Percentiles rank a stretch among this genome's conserved stretches.
These are phyloP conservation scores for Squalus acanthias DNA, from an alignment of 2,797 vertebrate genomes.

Conservation along the genomic window DNA sequence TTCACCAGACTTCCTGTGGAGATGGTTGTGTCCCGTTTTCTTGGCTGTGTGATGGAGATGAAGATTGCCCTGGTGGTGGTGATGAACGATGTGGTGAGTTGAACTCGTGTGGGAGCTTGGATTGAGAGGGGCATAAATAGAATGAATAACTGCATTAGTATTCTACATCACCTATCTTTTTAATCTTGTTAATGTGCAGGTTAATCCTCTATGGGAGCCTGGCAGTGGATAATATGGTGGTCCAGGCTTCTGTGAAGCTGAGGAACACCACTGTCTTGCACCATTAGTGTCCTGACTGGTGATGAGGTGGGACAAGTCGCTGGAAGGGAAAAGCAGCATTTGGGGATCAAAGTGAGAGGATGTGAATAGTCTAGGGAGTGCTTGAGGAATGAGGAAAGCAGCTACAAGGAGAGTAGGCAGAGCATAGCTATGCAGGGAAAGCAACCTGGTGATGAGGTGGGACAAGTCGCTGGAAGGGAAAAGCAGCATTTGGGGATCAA, in stretches of 20 bases:
- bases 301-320: background rate
- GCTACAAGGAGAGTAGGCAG: background rate
- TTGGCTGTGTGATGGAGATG: slow-evolving; percentile 61
- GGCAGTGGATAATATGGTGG: background rate
- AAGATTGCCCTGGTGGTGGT: slow-evolving; percentile 52
- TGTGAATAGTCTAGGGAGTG: background rate
- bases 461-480: background rate
- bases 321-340: background rate
- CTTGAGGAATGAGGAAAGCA: background rate
- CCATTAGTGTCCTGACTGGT: background rate
- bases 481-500: background rate
- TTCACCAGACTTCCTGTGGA: slow-evolving; percentile 49
- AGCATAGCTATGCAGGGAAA: no score
- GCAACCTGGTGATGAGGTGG: background rate
- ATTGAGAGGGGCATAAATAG: no score
- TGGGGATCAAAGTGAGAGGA: background rate
- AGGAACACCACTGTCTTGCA: background rate
- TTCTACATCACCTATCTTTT: no score
- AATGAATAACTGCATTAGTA: no score
- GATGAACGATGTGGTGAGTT: slow-evolving; percentile 60
- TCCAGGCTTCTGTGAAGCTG: background rate
- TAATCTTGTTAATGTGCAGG: no score
- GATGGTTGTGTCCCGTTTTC: slow-evolving; percentile 53
- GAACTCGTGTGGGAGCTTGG: no score
- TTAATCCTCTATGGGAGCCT: no score